These are phyloP conservation scores for Hycleus phaleratus DNA, from an alignment of 1,140 invertebrate species.

Conservation along the genomic window DNA sequence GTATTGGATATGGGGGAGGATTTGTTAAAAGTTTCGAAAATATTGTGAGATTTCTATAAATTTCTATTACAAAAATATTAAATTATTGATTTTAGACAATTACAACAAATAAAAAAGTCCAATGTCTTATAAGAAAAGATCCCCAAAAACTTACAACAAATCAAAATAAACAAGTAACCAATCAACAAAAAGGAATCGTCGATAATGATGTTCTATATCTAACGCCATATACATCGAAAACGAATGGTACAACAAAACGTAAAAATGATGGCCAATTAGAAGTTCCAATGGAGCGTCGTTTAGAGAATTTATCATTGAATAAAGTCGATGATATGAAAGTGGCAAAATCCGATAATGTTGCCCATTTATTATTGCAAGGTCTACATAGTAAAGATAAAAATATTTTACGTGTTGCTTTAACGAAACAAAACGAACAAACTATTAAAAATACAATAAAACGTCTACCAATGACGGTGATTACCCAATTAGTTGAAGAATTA, in stretches of 20 bases:
- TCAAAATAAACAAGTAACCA: constrained; percentile 34
- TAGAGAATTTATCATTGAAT: constrained; percentile 61
- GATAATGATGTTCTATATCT: constrained; percentile 45
- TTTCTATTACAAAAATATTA: no score
- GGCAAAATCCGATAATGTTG: constrained; percentile 56
- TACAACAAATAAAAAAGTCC: constrained; percentile 48
- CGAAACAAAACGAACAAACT: constrained; percentile 47
- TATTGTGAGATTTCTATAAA: constrained; percentile 41
- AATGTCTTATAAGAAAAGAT: constrained; percentile 50
- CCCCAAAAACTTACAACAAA: constrained; percentile 35
- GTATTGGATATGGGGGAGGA: constrained; percentile 51
- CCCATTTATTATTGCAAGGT: constrained; percentile 66
- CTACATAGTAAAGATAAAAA: constrained; percentile 67
- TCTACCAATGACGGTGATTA: constrained; percentile 54
- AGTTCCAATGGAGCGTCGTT: constrained; percentile 64
- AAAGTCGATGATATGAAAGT: constrained; percentile 36
- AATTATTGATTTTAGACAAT: constrained; percentile 28
- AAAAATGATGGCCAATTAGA: constrained; percentile 48
- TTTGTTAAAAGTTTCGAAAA: constrained; percentile 55
- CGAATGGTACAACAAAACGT: constrained; percentile 39
- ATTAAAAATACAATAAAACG: constrained; percentile 54
- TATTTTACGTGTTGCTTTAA: constrained; percentile 51
- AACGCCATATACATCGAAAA: constrained; percentile 33
- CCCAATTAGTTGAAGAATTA: constrained; percentile 54
- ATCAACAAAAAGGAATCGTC: constrained; percentile 46